phyloP scores from a whole-genome alignment of 2,888 invertebrate genomes.

The Aleiodes leptofemur region DNA sequence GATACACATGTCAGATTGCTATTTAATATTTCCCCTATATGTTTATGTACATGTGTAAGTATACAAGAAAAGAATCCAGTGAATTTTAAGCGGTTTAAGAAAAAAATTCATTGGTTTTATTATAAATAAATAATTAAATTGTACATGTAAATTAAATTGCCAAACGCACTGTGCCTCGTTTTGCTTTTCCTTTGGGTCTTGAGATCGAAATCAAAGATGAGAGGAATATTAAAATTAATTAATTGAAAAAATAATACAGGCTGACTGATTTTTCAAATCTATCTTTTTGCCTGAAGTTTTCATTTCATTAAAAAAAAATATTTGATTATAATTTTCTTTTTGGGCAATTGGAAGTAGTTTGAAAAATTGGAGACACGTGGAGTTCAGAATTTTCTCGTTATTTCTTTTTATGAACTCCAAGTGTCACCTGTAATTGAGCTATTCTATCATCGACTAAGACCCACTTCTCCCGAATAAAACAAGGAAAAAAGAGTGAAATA shows the following conservation, averaged over 20 bases:
- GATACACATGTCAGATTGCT: conserved; percentile 44
- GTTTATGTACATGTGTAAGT: conserved; percentile 53
- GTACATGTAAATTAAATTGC: conserved; percentile 55
- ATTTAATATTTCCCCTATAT: conserved; percentile 45
- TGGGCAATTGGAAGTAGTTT: neutral
- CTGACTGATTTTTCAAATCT: neutral
- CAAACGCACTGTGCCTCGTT: conserved; percentile 53
- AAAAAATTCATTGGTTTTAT: conserved; percentile 2
- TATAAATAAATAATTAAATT: conserved; percentile 31
- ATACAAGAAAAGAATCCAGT: conserved; percentile 40
- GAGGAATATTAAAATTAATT: conserved; percentile 4
- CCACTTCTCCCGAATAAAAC: neutral
- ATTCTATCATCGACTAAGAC: conserved; percentile 19
- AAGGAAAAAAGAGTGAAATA: neutral
- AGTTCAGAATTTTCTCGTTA: neutral
- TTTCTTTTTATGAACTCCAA: neutral
- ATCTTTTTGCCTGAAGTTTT: neutral
- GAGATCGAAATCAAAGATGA: conserved; percentile 42
- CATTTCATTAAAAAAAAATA: neutral
- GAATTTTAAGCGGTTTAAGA: neutral
- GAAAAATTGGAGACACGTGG: neutral
- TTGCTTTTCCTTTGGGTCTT: conserved; percentile 50
- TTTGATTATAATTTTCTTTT: neutral
- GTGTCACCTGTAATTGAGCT: neutral
- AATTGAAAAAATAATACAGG: conserved; percentile 1